These are phyloP conservation scores for Poliocrania exsul DNA, from an alignment of 2,797 vertebrate genomes.

Conservation along the genomic window DNA sequence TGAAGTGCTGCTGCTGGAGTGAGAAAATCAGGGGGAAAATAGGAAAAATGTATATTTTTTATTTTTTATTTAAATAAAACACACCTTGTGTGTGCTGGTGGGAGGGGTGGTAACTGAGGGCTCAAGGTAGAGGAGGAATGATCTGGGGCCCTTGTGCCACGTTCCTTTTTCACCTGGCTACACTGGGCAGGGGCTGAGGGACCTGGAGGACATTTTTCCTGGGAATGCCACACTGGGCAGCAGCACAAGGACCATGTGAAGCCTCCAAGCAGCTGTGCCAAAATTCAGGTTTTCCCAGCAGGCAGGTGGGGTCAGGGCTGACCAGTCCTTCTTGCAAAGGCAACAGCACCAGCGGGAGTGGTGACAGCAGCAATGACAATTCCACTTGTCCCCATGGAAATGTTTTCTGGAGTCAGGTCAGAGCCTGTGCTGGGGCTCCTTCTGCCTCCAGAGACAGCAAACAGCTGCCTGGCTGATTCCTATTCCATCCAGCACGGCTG, in stretches of 20 bases:
- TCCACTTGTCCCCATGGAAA: not conserved
- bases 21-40: fast-evolving
- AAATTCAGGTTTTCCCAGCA: not conserved
- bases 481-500: not conserved
- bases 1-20: not conserved
- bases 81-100: not conserved
- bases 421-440: not conserved
- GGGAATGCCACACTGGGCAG: not conserved
- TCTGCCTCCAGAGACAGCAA: not conserved
- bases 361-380: not conserved
- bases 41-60: fast-evolving
- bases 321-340: not conserved
- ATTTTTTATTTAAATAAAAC: not conserved
- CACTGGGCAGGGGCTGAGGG: fast-evolving
- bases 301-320: not conserved
- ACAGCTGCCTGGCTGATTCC: not conserved
- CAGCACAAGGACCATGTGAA: fast-evolving
- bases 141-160: not conserved
- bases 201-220: not conserved
- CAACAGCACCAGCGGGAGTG: fast-evolving
- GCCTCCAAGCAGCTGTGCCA: not conserved
- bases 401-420: not conserved
- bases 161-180: not conserved
- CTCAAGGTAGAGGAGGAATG: fast-evolving
- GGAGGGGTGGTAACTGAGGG: not conserved